A percentile compares a stretch with the other conserved stretches of the same genome.
Evolutionary conservation across 2,888 invertebrate genomes (phyloP).

Genomic region (Cheilosia grossa): DNA sequence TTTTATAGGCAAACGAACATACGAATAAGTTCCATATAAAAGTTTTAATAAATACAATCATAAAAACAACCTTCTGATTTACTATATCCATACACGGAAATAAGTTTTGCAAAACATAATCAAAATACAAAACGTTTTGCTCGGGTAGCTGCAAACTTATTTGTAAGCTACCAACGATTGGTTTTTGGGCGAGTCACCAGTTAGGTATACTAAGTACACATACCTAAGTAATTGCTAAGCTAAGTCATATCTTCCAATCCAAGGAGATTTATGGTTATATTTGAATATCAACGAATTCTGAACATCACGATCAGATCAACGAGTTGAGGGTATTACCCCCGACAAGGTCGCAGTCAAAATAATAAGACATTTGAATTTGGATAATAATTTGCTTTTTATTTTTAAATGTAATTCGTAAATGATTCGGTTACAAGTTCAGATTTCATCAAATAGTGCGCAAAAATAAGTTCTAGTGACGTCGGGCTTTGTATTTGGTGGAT

Average conservation of each 20-base stretch:
- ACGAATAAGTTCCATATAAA: no score
- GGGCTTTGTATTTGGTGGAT: slow-evolving; percentile 44
- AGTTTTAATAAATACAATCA: background rate
- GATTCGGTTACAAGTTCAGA: background rate
- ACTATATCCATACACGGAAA: background rate
- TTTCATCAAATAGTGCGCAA: background rate
- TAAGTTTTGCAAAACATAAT: background rate
- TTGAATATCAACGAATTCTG: background rate
- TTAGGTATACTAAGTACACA: no score
- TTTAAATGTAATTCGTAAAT: background rate
- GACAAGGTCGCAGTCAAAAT: background rate
- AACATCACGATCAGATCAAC: slow-evolving; percentile 2
- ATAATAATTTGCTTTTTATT: slow-evolving; percentile 5
- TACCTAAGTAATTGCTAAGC: background rate
- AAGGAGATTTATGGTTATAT: background rate
- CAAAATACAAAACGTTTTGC: slow-evolving; percentile 6
- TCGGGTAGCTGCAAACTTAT: background rate
- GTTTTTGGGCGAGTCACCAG: background rate
- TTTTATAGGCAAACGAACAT: no score
- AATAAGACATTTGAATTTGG: background rate
- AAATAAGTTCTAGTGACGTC: slow-evolving; percentile 51
- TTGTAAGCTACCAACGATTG: slow-evolving; percentile 2
- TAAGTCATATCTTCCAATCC: background rate
- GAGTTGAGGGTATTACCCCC: background rate
- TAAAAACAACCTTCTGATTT: background rate